These are phyloP conservation scores for Petromus typicus DNA, from an alignment of 2,113 vertebrate genomes.

Conservation along the genomic window DNA sequence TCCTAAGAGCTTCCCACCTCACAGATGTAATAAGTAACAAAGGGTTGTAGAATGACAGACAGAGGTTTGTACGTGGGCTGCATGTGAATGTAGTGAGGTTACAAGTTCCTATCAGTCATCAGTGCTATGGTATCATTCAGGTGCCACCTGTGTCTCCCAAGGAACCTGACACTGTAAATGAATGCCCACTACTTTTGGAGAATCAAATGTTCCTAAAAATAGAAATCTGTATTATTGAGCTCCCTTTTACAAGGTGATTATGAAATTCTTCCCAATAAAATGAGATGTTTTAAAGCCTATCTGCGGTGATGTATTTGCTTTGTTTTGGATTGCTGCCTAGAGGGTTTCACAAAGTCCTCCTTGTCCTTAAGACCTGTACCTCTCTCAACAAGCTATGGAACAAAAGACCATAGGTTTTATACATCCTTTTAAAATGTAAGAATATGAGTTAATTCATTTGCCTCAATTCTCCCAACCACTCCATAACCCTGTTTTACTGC, in stretches of 20 bases:
- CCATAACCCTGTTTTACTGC: background rate
- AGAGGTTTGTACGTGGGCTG: background rate
- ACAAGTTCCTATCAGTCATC: background rate
- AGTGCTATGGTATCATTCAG: background rate
- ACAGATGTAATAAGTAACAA: background rate
- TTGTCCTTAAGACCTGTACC: background rate
- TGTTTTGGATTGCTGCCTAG: conserved; percentile 10
- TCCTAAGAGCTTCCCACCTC: background rate
- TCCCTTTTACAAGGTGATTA: conserved; percentile 53
- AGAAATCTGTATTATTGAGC: conserved; percentile 27
- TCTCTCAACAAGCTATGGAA: background rate
- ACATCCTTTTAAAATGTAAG: background rate
- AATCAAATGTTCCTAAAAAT: background rate
- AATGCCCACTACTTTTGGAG: background rate
- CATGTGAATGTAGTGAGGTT: background rate
- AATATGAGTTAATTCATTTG: background rate
- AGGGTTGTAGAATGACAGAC: background rate
- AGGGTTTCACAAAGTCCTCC: background rate
- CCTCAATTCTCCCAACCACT: background rate
- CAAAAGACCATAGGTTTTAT: background rate
- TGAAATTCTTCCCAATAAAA: conserved; percentile 48
- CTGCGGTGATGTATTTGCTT: background rate
- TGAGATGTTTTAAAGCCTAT: background rate
- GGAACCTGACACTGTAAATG: background rate
- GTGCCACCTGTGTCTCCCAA: background rate